These are phyloP conservation scores for Zeus faber DNA, from an alignment of 2,113 vertebrate genomes.

Conservation along the genomic window DNA sequence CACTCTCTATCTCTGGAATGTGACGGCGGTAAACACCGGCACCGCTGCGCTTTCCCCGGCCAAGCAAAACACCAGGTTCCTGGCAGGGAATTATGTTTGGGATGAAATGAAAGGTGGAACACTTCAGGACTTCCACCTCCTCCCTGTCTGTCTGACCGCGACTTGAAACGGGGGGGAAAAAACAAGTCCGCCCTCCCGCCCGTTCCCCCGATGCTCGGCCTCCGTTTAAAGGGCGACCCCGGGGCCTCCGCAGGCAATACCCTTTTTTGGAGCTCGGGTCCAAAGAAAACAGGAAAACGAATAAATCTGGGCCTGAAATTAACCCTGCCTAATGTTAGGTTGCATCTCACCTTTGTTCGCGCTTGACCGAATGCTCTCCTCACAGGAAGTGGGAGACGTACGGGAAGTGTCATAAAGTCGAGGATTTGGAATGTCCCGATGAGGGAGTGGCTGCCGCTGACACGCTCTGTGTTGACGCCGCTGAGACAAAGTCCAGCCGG, in stretches of 20 bases:
- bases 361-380: constrained; percentile 30
- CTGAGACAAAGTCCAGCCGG: constrained; percentile 41
- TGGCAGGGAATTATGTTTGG: constrained; percentile 60
- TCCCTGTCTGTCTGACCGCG: constrained; percentile 37
- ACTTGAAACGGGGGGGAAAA: constrained; percentile 46
- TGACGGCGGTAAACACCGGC: constrained; percentile 25
- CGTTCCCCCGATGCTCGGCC: constrained; percentile 26
- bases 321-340: constrained; percentile 42
- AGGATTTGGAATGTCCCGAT: constrained; percentile 42
- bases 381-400: constrained; percentile 48
- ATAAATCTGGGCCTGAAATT: constrained; percentile 65
- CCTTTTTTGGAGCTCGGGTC: constrained; percentile 48
- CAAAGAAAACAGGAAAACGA: constrained; percentile 71
- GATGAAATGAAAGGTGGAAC: constrained; percentile 63
- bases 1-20: constrained; percentile 39
- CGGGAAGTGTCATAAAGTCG: constrained; percentile 45
- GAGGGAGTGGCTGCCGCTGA: constrained; percentile 28
- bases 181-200: constrained; percentile 55
- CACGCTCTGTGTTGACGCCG: constrained; percentile 29
- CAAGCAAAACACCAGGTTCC: constrained; percentile 67
- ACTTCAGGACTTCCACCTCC: constrained; percentile 41
- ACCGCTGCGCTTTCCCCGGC: constrained; percentile 24
- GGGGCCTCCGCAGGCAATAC: constrained; percentile 8
- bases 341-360: constrained; percentile 45
- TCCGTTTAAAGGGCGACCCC: constrained; percentile 15